Evolutionary conservation across 2,888 invertebrate species (phyloP), one percentile per base, ranked within the genome.

Genomic region (Trachelus troglodyta): DNA sequence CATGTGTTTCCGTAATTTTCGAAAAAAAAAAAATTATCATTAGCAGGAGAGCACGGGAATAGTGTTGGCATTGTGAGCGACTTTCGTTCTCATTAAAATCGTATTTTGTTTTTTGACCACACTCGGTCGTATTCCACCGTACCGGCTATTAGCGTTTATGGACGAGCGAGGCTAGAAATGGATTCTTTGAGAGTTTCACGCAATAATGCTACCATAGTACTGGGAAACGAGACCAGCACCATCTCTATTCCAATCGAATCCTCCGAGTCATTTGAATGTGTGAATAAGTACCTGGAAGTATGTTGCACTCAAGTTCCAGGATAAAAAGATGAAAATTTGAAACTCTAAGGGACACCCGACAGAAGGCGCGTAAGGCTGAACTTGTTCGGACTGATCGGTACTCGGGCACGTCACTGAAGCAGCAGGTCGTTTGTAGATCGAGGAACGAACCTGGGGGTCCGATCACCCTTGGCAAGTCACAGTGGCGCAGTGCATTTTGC

Each of bases 31-130:
- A 82, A 85, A 85, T 85, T 83, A 85, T 81, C 80, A 77, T 81
- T 81, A 81, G 74, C 79, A 69, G 40, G 2, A 9, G 0, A 69
- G 71, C 69, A 71, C 23, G 30, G 33, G 56, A 69, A 23, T 9
- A 56, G 40, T 23, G 40, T 56, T 9, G 40, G 40, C 1, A 56
- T 56, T 75, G 75, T 73, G 74, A 77, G 78, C 77, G 81, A 77
- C 80, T 74, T 56, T 78, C 76, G 80, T 75, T 81, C 82, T 84
- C 85, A 81, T 85, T 85, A 85, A 83, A 85, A 84, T 84, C 85
- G 77, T 83, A 84, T 85, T 84, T 85, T 56, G 40, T 56, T 56
- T 40, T 56, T 56, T 56, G 15, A 56, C 40, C 23, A 56, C 40
- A 23, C 9, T 15, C 40, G 9, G 23, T 23, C 40, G 40, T 56